A percentile compares a stretch with the other conserved stretches of the same genome.
phyloP scores from a whole-genome alignment of 2,888 invertebrate genomes.

The Dioctria linearis region DNA sequence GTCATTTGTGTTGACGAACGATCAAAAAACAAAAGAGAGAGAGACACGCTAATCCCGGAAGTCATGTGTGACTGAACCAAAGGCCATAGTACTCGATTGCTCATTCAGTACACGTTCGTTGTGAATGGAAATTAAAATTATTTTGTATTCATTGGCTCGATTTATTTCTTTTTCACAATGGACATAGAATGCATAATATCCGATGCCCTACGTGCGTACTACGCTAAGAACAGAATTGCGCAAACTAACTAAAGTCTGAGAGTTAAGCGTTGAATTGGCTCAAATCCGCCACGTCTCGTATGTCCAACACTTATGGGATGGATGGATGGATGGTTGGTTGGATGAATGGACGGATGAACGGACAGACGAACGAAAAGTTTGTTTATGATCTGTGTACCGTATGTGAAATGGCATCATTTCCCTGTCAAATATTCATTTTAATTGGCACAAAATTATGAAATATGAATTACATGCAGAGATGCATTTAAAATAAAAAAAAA shows the following conservation, averaged over 20 bases:
- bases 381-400: conserved; percentile 20
- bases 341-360: neutral
- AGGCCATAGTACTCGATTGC: conserved; percentile 53
- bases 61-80: conserved; percentile 54
- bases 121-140: conserved; percentile 56
- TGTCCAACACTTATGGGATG: neutral
- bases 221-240: conserved; percentile 36
- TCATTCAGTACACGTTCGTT: conserved; percentile 54
- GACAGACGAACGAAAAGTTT: conserved; percentile 1
- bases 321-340: neutral
- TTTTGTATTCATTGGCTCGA: conserved; percentile 52
- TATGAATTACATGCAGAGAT: conserved; percentile 37
- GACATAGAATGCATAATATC: conserved; percentile 42
- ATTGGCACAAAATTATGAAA: conserved; percentile 49
- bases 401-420: conserved; percentile 25
- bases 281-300: neutral
- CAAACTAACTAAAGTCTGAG: conserved; percentile 18
- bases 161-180: conserved; percentile 53
- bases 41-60: conserved; percentile 50
- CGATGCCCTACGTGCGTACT: conserved; percentile 51
- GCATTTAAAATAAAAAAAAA: neutral
- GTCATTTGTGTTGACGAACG: too few relatives aligned
- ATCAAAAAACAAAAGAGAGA: too few relatives aligned
- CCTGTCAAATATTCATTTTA: conserved; percentile 45
- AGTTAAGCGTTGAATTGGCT: conserved; percentile 40